phyloP scores from a whole-genome alignment of 2,113 vertebrate species.

The Aptenodytes forsteri region DNA sequence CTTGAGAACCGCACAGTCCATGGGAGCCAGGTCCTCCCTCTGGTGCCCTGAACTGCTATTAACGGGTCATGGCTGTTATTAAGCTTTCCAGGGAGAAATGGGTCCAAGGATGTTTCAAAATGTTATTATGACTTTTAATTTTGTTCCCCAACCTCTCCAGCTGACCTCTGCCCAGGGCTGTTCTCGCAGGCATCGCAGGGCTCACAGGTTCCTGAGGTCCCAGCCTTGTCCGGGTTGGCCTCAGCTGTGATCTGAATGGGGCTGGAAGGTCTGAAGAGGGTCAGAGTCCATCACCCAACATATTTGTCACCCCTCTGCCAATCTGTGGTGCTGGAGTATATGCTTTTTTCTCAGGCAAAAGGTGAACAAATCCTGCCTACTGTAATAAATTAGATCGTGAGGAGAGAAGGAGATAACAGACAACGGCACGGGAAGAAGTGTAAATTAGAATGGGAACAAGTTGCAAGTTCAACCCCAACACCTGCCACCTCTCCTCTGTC shows the following conservation, averaged over 20 bases:
- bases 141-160: neutral
- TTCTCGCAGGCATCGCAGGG: fast-evolving
- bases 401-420: neutral
- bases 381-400: neutral
- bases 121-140: neutral
- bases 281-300: neutral
- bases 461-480: neutral
- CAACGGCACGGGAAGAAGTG: fast-evolving
- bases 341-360: neutral
- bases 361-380: neutral
- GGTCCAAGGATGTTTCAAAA: neutral
- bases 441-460: neutral
- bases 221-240: neutral
- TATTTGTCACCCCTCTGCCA: neutral
- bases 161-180: neutral
- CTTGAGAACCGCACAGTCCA: neutral
- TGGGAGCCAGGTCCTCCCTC: neutral
- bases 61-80: neutral
- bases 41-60: neutral
- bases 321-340: neutral
- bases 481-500: neutral
- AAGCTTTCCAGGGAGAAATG: neutral
- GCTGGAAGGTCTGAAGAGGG: neutral
- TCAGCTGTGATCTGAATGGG: neutral
- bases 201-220: neutral